A percentile compares a stretch with the other conserved stretches of the same genome.
These are phyloP conservation scores for Salvelinus alpinus DNA, from an alignment of 2,113 vertebrate species.

Conservation along the genomic window DNA sequence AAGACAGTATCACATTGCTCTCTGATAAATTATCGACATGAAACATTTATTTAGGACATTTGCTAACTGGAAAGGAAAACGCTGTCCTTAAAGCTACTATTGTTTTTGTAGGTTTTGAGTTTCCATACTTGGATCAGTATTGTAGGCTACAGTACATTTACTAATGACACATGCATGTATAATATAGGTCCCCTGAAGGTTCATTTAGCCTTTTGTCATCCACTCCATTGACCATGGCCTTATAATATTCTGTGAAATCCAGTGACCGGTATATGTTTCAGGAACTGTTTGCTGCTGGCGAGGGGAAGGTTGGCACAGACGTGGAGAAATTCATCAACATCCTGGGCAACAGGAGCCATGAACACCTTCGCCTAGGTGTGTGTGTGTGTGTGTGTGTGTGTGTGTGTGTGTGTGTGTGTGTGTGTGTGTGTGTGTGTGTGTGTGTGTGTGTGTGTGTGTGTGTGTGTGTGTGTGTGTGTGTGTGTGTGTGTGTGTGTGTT, in stretches of 20 bases:
- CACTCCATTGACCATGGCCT: too few relatives aligned
- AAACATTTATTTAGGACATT: conserved; percentile 6
- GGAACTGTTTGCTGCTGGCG: conserved; percentile 88
- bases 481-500: background rate
- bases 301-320: conserved; percentile 90
- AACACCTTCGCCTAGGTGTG: conserved; percentile 72
- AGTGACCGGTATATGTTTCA: conserved; percentile 54
- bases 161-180: background rate
- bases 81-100: background rate
- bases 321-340: conserved; percentile 93
- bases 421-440: background rate
- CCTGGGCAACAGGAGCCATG: conserved; percentile 85
- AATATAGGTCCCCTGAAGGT: too few relatives aligned
- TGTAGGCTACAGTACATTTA: background rate
- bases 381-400: conserved; percentile 2
- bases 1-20: background rate
- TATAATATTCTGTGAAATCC: too few relatives aligned
- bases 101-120: background rate
- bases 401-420: conserved; percentile 1
- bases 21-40: conserved; percentile 1
- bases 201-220: too few relatives aligned
- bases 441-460: conserved; percentile 1
- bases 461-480: conserved; percentile 1
- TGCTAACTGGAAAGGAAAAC: conserved; percentile 12
- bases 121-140: background rate